phyloP scores from a whole-genome alignment of 2,888 invertebrate genomes.

The Adelphocoris suturalis region DNA sequence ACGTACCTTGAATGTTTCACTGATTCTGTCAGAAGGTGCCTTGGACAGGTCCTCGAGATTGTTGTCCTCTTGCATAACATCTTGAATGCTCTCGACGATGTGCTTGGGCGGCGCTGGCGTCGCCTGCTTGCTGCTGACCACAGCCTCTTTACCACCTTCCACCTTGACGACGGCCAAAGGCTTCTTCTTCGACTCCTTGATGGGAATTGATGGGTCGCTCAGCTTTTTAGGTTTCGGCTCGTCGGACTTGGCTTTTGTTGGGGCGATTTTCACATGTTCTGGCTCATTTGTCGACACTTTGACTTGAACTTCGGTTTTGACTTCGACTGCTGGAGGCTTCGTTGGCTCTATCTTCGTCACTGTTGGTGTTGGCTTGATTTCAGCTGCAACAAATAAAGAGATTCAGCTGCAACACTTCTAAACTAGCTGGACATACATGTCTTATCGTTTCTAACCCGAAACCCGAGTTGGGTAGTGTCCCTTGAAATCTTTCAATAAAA shows the following conservation, averaged over 20 bases:
- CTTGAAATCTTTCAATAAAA: no score
- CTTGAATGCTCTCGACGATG: slow-evolving; percentile 47
- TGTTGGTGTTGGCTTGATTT: slow-evolving; percentile 72
- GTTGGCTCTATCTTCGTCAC: slow-evolving; percentile 68
- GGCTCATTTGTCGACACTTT: slow-evolving; percentile 52
- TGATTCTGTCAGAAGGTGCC: slow-evolving; percentile 90
- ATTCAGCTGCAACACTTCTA: no score
- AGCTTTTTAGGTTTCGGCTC: slow-evolving; percentile 56
- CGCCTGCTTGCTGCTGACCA: slow-evolving; percentile 13
- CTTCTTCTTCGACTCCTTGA: slow-evolving; percentile 37
- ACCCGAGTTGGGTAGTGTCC: no score
- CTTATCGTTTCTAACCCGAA: no score
- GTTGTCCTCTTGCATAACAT: slow-evolving; percentile 81
- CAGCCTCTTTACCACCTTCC: slow-evolving; percentile 78
- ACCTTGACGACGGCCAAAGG: slow-evolving; percentile 78
- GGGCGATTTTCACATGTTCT: slow-evolving; percentile 39
- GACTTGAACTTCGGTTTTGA: slow-evolving; percentile 61
- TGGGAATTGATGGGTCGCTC: neutral
- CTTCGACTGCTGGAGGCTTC: slow-evolving; percentile 67
- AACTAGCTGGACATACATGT: no score
- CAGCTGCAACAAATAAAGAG: slow-evolving; percentile 54
- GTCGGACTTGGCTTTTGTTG: slow-evolving; percentile 49
- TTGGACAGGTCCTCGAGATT: slow-evolving; percentile 89
- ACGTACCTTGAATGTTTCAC: slow-evolving; percentile 89
- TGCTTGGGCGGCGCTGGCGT: neutral